Conservation (phyloP, 2,797 vertebrate genomes). For the Urocyon cinereoargenteus region DNA sequence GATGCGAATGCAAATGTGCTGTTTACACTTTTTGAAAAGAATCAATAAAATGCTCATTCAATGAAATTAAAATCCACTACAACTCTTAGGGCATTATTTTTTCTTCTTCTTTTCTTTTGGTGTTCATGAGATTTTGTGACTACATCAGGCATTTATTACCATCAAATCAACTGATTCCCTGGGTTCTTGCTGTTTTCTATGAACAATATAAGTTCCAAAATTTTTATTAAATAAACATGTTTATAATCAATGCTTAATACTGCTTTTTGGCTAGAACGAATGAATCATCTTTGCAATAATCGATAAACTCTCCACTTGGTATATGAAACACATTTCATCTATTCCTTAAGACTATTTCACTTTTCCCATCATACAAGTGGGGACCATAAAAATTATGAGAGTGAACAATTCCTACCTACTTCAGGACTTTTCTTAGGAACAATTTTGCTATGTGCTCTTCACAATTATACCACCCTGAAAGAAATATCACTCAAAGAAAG, state of each 20-base stretch:
- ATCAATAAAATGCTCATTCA: not conserved
- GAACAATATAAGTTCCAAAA: not conserved
- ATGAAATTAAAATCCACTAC: constrained; percentile 18
- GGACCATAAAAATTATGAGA: not conserved
- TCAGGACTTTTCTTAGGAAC: not conserved
- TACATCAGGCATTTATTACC: not conserved
- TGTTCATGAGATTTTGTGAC: constrained; percentile 4
- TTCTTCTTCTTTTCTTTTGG: not conserved
- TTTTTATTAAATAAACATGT: constrained; percentile 36
- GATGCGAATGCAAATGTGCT: constrained; percentile 20
- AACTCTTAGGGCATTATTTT: not conserved
- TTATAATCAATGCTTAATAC: not conserved
- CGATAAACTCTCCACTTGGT: not conserved
- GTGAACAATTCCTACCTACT: not conserved
- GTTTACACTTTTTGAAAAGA: constrained; percentile 52
- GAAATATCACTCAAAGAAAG: not conserved
- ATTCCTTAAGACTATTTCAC: not conserved
- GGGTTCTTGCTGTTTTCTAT: not conserved
- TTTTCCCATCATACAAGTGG: not conserved
- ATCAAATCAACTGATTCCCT: not conserved
- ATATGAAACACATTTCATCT: constrained; percentile 3
- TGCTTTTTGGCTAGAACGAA: not conserved
- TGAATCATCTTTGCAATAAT: not conserved
- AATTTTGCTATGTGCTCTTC: constrained; percentile 7
- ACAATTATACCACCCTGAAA: not conserved